These are phyloP conservation scores for Mimachlamys varia DNA, from an alignment of 2,888 invertebrate species.

Conservation along the genomic window DNA sequence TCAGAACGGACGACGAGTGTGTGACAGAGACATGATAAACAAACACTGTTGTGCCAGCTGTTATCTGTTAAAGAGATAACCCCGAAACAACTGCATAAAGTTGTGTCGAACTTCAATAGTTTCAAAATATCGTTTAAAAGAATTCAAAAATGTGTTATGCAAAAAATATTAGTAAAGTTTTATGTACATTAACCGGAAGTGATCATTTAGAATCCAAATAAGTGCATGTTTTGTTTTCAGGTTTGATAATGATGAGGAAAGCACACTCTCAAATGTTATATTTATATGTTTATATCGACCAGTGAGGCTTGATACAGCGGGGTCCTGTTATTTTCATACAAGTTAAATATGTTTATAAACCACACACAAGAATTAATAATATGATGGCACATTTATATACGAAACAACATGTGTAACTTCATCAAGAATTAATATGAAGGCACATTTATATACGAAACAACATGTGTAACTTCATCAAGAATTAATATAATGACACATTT, in stretches of 20 bases:
- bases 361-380: too few relatives aligned
- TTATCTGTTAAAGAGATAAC: slow-evolving; percentile 15
- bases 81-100: neutral
- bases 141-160: neutral
- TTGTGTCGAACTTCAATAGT: slow-evolving; percentile 9
- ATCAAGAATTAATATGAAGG: too few relatives aligned
- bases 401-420: too few relatives aligned
- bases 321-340: neutral
- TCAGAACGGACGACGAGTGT: slow-evolving; percentile 44
- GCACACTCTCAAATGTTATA: too few relatives aligned
- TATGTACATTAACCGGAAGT: neutral
- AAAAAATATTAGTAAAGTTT: neutral
- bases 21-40: slow-evolving; percentile 45
- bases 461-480: too few relatives aligned
- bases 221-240: too few relatives aligned
- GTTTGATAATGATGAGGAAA: too few relatives aligned
- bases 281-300: neutral
- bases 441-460: too few relatives aligned
- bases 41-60: slow-evolving; percentile 53
- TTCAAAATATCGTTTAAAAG: neutral
- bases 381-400: too few relatives aligned
- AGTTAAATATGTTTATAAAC: neutral
- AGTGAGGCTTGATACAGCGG: neutral
- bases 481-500: too few relatives aligned
- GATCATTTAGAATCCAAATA: neutral